Evolutionary conservation across 2,888 invertebrate genomes (phyloP), one percentile per base, ranked within the genome.

Genomic region (Conchocele bisecta): DNA sequence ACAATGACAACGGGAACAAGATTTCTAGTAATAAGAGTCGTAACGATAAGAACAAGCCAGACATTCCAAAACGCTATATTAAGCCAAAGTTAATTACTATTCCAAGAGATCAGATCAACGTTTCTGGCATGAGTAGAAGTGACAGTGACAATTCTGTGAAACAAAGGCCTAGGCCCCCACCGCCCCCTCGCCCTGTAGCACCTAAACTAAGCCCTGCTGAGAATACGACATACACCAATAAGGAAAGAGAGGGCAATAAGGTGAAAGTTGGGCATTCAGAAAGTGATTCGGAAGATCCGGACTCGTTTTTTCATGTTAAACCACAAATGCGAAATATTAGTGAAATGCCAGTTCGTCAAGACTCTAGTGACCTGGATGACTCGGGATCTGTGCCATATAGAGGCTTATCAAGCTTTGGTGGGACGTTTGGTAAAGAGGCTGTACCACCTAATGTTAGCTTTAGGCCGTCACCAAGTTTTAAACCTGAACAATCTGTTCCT

Each of bases 1-100:
- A n/a, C n/a, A n/a, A n/a, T n/a, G n/a, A n/a, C n/a, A n/a, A n/a
- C n/a, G n/a, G n/a, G n/a, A n/a, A n/a, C n/a, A n/a, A n/a, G n/a
- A n/a, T n/a, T n/a, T n/a, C n/a, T n/a, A n/a, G n/a, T n/a, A n/a
- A n/a, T n/a, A n/a, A n/a, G n/a, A n/a, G n/a, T n/a, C n/a, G n/a
- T n/a, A 59, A 60, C n/a, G 46, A 68, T 3, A 64, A 65, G 35
- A 44, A 41, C n/a, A 84, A 82, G 69, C 82, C 84, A 57, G 75
- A 69, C 31, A 57, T 82, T 26, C 83, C 83, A 28, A 78, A 68
- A 66, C 56, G 83, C 51, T 82, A 75, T 67, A 81, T 83, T 3
- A 83, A 84, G 69, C 84, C 83, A 9, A 86, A 82, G 58, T 65
- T 86, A 54, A 79, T 84, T 28, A 81, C 79, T 60, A 72, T 87